phyloP scores from a whole-genome alignment of 2,888 invertebrate genomes.

The Cecidostiba fungosa region DNA sequence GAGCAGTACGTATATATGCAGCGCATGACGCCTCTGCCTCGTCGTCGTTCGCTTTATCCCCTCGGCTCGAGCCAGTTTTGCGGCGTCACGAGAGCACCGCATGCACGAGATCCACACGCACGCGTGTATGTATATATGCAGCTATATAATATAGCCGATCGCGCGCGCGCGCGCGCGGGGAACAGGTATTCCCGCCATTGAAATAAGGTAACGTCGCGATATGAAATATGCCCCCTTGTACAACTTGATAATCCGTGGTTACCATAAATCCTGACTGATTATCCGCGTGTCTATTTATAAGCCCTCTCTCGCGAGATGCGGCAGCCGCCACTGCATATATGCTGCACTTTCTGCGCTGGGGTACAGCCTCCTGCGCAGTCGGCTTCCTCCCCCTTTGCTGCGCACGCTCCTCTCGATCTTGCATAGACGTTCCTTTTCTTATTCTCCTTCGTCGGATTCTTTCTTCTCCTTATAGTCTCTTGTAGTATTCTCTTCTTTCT shows the following conservation, averaged over 20 bases:
- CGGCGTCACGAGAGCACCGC: neutral
- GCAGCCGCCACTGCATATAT: neutral
- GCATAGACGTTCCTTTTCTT: conserved; percentile 56
- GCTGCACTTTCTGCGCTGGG: conserved; percentile 39
- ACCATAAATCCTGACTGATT: conserved; percentile 80
- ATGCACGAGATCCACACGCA: neutral
- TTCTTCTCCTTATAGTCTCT: conserved; percentile 37
- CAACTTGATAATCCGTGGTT: conserved; percentile 81
- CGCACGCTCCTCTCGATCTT: neutral
- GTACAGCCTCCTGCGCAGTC: conserved; percentile 64
- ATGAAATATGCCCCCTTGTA: conserved; percentile 80
- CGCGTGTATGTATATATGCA: neutral
- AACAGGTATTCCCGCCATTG: conserved; percentile 78
- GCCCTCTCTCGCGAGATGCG: conserved; percentile 68
- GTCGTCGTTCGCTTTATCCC: conserved; percentile 7
- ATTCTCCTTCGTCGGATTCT: conserved; percentile 7
- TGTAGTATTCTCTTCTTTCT: conserved; percentile 42
- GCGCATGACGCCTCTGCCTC: neutral
- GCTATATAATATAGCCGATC: conserved; percentile 68
- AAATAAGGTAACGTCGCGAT: conserved; percentile 79
- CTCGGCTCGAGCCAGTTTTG: conserved; percentile 53
- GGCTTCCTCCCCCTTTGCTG: conserved; percentile 32
- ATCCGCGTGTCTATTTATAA: conserved; percentile 80
- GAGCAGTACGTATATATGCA: neutral
- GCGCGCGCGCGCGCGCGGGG: conserved; percentile 63